Conservation (phyloP, 2,113 vertebrate genomes). For the Hymenochirus boettgeri region DNA sequence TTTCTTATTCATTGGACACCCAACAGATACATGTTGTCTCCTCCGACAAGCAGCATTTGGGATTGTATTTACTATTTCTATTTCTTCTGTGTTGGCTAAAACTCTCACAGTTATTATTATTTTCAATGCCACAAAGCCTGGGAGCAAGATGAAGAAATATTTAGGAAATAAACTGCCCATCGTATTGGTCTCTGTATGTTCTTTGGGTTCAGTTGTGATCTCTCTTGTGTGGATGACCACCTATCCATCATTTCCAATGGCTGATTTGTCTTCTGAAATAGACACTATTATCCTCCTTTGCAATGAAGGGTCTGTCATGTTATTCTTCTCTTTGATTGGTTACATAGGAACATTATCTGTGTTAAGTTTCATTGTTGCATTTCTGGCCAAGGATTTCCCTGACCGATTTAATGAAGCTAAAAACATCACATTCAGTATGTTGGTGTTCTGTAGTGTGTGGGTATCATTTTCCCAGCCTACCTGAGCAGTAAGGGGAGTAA, state of each 20-base stretch:
- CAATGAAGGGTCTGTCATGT: constrained; percentile 15
- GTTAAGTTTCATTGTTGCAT: constrained; percentile 24
- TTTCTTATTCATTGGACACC: constrained; percentile 20
- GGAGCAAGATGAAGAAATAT: constrained; percentile 19
- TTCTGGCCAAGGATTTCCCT: constrained; percentile 34
- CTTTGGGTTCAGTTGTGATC: constrained; percentile 7
- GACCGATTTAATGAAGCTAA: constrained; percentile 21
- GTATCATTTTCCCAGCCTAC: constrained; percentile 15
- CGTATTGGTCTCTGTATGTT: background rate
- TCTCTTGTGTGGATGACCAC: constrained; percentile 18
- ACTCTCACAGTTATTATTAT: constrained; percentile 63
- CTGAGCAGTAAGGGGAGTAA: constrained; percentile 21
- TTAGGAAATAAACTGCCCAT: constrained; percentile 7
- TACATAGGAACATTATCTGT: constrained; percentile 24
- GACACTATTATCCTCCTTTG: constrained; percentile 6
- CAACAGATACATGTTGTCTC: constrained; percentile 1
- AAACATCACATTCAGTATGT: constrained; percentile 28
- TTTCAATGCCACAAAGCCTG: constrained; percentile 59
- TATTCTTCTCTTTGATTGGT: constrained; percentile 12
- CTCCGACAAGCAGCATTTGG: constrained; percentile 58
- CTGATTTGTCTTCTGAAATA: background rate
- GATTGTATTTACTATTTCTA: constrained; percentile 54
- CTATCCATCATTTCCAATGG: constrained; percentile 18
- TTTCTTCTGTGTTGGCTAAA: constrained; percentile 63
- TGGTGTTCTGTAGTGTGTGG: constrained; percentile 19